Evolutionary conservation across 2,113 vertebrate species (phyloP).

Genomic region (Diphyllodes magnificus): DNA sequence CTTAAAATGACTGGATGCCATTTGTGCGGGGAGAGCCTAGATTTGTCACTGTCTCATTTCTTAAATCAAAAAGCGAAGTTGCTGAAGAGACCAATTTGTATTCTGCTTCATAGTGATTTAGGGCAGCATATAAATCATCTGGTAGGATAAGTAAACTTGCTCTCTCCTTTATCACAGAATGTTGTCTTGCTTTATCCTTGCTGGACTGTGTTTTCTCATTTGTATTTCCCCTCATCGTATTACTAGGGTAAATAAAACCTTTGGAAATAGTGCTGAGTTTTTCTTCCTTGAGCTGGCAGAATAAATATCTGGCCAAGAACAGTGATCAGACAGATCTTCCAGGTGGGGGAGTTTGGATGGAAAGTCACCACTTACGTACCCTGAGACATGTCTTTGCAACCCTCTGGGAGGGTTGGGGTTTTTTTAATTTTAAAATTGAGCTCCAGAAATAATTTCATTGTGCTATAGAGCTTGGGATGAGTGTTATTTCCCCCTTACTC

Average conservation of each 20-base stretch:
- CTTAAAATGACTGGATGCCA: background rate
- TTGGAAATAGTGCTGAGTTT: background rate
- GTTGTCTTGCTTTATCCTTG: background rate
- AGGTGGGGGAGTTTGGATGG: background rate
- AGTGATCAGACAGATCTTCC: background rate
- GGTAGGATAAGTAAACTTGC: background rate
- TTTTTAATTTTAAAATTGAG: background rate
- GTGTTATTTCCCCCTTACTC: background rate
- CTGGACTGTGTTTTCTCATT: background rate
- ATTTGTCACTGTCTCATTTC: background rate
- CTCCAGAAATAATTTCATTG: background rate
- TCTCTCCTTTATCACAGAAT: background rate
- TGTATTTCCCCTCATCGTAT: rapidly evolving
- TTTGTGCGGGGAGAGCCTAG: background rate
- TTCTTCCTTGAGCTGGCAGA: background rate
- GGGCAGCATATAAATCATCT: background rate
- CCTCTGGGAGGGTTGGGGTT: background rate
- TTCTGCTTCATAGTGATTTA: background rate
- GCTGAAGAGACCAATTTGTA: background rate
- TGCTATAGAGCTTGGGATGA: background rate
- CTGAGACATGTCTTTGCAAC: background rate
- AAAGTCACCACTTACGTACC: background rate
- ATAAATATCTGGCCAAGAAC: background rate
- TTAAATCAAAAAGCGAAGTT: background rate
- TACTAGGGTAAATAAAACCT: background rate